These are phyloP conservation scores for Elegia similella DNA, from an alignment of 2,888 invertebrate genomes.

Conservation along the genomic window DNA sequence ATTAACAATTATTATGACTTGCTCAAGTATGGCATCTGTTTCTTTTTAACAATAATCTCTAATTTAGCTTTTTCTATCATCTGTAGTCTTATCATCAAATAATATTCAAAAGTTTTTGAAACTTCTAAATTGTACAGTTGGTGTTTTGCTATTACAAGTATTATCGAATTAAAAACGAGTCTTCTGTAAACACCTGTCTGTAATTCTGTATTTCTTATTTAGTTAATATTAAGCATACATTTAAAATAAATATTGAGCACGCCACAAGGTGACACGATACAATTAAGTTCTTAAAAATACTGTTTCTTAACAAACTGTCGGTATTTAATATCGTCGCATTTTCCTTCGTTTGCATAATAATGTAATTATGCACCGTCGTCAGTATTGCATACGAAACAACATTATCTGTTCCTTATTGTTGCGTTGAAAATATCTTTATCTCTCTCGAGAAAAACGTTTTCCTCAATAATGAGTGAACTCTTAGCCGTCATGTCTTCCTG, in stretches of 20 bases:
- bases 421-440: neutral
- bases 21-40: too few relatives aligned
- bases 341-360: slow-evolving; percentile 4
- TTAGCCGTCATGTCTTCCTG: slow-evolving; percentile 23
- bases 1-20: neutral
- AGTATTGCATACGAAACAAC: neutral
- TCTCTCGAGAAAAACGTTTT: neutral
- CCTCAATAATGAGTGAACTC: neutral
- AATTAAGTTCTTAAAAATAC: neutral
- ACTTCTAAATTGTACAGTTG: too few relatives aligned
- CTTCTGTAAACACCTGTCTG: too few relatives aligned
- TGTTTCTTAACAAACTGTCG: neutral
- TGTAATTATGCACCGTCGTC: slow-evolving; percentile 1
- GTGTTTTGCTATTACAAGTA: too few relatives aligned
- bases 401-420: too few relatives aligned
- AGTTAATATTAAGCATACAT: neutral
- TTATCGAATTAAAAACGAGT: too few relatives aligned
- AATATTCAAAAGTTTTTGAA: too few relatives aligned
- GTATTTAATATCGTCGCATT: neutral
- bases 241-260: neutral
- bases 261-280: neutral
- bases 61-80: too few relatives aligned
- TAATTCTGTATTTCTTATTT: too few relatives aligned
- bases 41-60: too few relatives aligned
- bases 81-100: too few relatives aligned